A percentile compares a stretch with the other conserved stretches of the same genome.
phyloP scores from a whole-genome alignment of 2,113 vertebrate species.

The Sphyrna mokarran region DNA sequence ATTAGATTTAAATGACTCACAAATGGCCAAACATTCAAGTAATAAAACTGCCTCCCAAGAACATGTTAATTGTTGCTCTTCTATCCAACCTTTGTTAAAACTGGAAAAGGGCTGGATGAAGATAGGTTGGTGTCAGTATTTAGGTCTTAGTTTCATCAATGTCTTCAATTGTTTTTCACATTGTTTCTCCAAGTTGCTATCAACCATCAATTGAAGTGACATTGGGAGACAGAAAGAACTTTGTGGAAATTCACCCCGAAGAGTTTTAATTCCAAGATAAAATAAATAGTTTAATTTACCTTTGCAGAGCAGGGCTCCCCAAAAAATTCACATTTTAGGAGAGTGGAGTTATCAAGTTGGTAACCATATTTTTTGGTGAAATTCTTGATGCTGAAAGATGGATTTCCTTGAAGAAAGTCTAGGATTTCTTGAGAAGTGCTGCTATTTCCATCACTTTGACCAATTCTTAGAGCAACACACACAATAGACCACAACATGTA shows the following conservation, averaged over 20 bases:
- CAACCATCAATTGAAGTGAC: background rate
- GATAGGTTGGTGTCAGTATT: background rate
- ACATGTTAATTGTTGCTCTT: too few relatives aligned
- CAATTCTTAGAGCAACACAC: slow-evolving; percentile 47
- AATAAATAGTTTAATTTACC: slow-evolving; percentile 46
- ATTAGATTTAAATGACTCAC: too few relatives aligned
- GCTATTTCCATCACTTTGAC: slow-evolving; percentile 37
- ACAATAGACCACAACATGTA: slow-evolving; percentile 58
- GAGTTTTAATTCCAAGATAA: background rate
- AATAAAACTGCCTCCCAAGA: background rate
- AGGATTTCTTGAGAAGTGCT: slow-evolving; percentile 43
- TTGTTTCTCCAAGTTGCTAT: background rate
- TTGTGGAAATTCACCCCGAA: background rate
- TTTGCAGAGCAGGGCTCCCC: slow-evolving; percentile 58
- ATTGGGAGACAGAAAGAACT: background rate
- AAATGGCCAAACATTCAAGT: background rate
- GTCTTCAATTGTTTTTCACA: background rate
- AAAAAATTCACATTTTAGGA: slow-evolving; percentile 62
- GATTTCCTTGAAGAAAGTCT: slow-evolving; percentile 53
- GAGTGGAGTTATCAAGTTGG: slow-evolving; percentile 57
- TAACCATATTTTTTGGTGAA: slow-evolving; percentile 61
- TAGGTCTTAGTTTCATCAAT: background rate
- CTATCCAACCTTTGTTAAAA: background rate
- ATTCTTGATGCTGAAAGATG: slow-evolving; percentile 63
- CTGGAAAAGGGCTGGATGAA: background rate